phyloP scores from a whole-genome alignment of 2,797 vertebrate species.

The Dallia pectoralis region DNA sequence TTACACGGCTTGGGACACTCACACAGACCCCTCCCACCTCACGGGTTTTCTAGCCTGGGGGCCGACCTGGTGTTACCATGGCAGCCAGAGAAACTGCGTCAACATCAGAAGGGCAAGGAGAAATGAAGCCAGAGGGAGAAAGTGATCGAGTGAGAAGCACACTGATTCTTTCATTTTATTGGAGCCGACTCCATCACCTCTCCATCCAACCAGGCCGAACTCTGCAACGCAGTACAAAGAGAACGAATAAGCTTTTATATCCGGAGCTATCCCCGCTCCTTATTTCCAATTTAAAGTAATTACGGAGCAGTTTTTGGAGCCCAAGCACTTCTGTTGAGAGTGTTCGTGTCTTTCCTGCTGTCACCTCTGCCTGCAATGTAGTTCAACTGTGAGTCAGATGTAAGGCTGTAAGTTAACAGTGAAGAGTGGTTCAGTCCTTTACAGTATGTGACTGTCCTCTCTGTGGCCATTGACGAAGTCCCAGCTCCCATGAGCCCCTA shows the following conservation, averaged over 20 bases:
- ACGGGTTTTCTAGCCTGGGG: background rate
- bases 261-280: background rate
- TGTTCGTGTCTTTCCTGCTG: slow-evolving; percentile 1
- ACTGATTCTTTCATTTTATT: background rate
- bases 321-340: background rate
- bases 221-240: background rate
- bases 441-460: background rate
- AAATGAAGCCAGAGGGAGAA: background rate
- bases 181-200: slow-evolving; percentile 7
- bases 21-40: background rate
- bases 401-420: background rate
- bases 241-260: slow-evolving; percentile 21
- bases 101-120: slow-evolving; percentile 19
- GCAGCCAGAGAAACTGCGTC: slow-evolving; percentile 18
- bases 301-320: background rate
- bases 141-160: background rate
- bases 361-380: background rate
- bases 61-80: slow-evolving; percentile 30
- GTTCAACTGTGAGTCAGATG: background rate
- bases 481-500: background rate
- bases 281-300: background rate
- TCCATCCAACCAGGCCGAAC: slow-evolving; percentile 12
- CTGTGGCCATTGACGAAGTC: background rate
- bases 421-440: background rate
- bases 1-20: slow-evolving; percentile 22